Percentiles rank a stretch among this genome's conserved stretches.
Conservation (phyloP, 2,113 vertebrate genomes). For the Hypanus sabinus region DNA sequence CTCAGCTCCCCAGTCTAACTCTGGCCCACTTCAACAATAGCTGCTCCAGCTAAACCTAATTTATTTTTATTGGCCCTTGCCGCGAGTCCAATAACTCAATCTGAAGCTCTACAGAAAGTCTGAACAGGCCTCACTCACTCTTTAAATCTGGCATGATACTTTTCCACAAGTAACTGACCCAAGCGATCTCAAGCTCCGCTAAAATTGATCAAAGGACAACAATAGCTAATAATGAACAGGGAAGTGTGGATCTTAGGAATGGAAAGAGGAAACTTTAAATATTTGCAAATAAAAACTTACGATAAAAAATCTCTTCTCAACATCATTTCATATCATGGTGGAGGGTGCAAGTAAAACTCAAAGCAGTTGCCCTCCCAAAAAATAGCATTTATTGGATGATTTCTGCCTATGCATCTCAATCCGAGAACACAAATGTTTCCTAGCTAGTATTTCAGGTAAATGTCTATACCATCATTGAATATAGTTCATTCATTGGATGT, state of each 20-base stretch:
- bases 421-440: background rate
- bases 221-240: background rate
- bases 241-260: background rate
- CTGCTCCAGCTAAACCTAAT: no score
- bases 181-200: no score
- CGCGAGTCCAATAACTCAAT: no score
- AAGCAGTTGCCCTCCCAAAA: background rate
- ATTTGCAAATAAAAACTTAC: background rate
- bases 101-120: no score
- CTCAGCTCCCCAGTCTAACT: no score
- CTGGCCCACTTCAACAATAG: no score
- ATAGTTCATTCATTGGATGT: no score
- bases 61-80: no score
- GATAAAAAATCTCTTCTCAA: background rate
- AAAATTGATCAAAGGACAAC: background rate
- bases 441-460: background rate
- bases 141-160: no score
- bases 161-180: no score
- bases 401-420: background rate
- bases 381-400: background rate
- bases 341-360: background rate
- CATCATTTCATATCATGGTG: background rate
- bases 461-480: background rate
- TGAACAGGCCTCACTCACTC: no score
- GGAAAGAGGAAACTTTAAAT: background rate